Evolutionary conservation across 1,140 invertebrate species (phyloP).

Genomic region (Dinothrombium tinctorium): DNA sequence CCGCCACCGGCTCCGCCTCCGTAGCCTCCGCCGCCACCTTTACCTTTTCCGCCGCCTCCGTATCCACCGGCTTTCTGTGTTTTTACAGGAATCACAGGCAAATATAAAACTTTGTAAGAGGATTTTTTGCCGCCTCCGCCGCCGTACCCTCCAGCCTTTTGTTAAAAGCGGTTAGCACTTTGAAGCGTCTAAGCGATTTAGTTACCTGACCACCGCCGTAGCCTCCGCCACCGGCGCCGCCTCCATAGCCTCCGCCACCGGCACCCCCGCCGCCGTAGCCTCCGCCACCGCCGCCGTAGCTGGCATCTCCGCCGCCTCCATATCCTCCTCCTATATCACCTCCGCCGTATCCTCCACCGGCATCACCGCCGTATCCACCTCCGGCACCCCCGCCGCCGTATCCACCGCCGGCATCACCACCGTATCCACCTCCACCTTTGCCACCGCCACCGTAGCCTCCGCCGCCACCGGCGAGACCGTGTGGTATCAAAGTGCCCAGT

Average conservation of each 20-base stretch:
- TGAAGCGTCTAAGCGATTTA: not conserved
- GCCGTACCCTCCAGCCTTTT: constrained; percentile 14
- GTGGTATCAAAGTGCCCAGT: too few relatives aligned
- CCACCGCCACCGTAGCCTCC: not conserved
- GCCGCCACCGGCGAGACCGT: not conserved
- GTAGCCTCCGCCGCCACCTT: not conserved
- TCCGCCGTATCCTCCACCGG: not conserved
- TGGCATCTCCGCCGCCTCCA: not conserved
- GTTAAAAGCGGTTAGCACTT: not conserved
- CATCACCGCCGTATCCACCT: constrained; percentile 4
- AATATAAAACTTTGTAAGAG: constrained; percentile 11
- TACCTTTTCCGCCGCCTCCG: not conserved
- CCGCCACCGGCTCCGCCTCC: not conserved
- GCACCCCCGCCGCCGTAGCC: not conserved
- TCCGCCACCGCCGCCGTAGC: not conserved
- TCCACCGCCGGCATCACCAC: not conserved
- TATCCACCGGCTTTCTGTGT: not conserved
- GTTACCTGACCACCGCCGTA: not conserved
- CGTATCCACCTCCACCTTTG: not conserved
- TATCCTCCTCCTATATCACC: not conserved
- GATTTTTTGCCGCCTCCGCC: constrained; percentile 17
- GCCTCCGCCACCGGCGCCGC: not conserved
- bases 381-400: constrained; percentile 1
- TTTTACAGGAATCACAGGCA: constrained; percentile 6
- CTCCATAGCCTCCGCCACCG: not conserved